Conservation (phyloP, 2,797 vertebrate species). For the Gadopsis marmoratus region DNA sequence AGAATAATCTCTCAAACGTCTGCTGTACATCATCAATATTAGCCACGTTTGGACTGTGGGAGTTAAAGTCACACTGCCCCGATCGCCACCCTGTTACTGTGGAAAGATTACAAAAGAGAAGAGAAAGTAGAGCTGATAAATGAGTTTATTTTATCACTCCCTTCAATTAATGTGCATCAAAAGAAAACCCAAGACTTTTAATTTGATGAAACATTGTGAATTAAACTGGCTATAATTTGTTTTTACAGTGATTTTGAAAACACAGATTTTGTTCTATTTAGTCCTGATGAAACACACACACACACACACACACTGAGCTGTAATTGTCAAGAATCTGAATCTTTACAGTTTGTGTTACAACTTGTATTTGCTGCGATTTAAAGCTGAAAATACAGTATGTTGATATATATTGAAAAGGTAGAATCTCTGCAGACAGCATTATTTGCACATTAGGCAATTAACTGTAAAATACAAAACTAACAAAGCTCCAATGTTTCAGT, state of each 20-base stretch:
- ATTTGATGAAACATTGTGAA: neutral
- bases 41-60: neutral
- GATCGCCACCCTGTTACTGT: neutral
- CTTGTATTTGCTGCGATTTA: neutral
- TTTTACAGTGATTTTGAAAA: neutral
- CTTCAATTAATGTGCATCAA: neutral
- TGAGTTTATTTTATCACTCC: neutral
- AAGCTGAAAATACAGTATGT: neutral
- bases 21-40: neutral
- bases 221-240: neutral
- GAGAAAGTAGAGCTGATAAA: neutral
- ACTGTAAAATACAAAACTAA: neutral
- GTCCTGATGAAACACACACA: slow-evolving; percentile 5
- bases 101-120: neutral
- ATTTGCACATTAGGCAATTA: neutral
- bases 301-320: neutral
- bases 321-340: neutral
- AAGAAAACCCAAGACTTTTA: neutral
- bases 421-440: neutral
- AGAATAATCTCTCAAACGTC: slow-evolving; percentile 3
- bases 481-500: neutral
- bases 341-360: neutral
- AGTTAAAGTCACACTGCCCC: neutral
- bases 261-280: neutral
- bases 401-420: neutral